phyloP scores from a whole-genome alignment of 1,140 invertebrate genomes.

The Apis laboriosa region DNA sequence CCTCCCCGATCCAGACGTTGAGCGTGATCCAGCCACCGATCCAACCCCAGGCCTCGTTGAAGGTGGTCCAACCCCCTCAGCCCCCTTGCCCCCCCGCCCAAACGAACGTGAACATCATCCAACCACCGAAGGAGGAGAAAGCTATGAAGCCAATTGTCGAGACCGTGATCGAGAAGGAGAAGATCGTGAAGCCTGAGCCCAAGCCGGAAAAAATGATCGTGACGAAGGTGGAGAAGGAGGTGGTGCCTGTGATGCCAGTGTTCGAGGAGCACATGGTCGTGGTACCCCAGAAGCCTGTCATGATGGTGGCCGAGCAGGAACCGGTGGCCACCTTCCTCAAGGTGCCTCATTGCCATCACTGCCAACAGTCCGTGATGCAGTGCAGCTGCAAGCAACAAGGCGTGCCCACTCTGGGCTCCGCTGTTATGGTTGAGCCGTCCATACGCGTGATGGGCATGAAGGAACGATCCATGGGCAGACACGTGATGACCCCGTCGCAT shows the following conservation, averaged over 20 bases:
- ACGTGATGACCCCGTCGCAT: not conserved
- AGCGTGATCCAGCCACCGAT: not conserved
- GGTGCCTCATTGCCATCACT: not conserved
- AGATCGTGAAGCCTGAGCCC: not conserved
- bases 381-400: not conserved
- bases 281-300: not conserved
- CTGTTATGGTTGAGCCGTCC: not conserved
- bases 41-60: not conserved
- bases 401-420: not conserved
- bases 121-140: not conserved
- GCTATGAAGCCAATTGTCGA: not conserved
- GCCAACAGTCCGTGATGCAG: not conserved
- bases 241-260: not conserved
- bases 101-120: not conserved
- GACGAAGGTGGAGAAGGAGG: not conserved
- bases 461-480: not conserved
- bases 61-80: conserved; percentile 15
- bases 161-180: not conserved
- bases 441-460: not conserved
- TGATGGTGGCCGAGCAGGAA: not conserved
- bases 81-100: not conserved
- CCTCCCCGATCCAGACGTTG: not conserved
- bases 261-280: conserved; percentile 6
- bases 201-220: not conserved
- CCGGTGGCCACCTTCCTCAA: not conserved